phyloP scores from a whole-genome alignment of 2,888 invertebrate genomes.

The Drosophila diplacantha region DNA sequence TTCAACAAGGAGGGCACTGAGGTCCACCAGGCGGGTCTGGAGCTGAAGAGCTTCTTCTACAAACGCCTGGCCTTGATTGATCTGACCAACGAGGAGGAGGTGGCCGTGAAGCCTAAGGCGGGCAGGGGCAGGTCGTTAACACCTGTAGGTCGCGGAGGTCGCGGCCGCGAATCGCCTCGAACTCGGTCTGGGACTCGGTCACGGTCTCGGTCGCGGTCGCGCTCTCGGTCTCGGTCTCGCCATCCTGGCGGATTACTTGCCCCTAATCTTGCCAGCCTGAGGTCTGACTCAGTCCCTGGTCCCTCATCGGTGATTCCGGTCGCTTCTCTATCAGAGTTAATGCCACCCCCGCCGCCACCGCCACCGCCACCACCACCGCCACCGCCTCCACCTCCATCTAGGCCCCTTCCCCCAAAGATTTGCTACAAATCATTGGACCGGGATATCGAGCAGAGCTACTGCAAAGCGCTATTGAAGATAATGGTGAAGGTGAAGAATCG shows the following conservation, averaged over 20 bases:
- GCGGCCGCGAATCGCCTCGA: background rate
- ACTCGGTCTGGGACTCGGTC: no score
- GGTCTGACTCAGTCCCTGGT: background rate
- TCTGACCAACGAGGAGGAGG: conserved; percentile 29
- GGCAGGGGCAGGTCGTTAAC: background rate
- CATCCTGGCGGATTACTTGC: no score
- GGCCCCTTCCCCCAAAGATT: background rate
- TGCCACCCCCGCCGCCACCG: background rate
- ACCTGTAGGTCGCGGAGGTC: no score
- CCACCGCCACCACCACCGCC: background rate
- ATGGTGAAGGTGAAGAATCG: conserved; percentile 30
- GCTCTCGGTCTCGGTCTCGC: no score
- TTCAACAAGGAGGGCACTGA: conserved; percentile 27
- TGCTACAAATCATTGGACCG: conserved; percentile 19
- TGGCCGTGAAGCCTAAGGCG: conserved; percentile 16
- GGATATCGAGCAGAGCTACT: conserved; percentile 39
- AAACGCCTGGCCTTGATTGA: conserved; percentile 8
- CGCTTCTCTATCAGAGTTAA: background rate
- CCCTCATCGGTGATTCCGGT: background rate
- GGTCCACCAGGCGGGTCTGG: conserved; percentile 28
- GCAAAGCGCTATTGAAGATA: conserved; percentile 15
- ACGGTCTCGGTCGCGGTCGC: no score
- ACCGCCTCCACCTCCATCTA: background rate
- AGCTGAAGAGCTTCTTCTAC: conserved; percentile 20
- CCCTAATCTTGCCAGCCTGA: no score